Evolutionary conservation across 2,888 invertebrate genomes (phyloP), one percentile per base, ranked within the genome.

Genomic region (Leucophenga montana): DNA sequence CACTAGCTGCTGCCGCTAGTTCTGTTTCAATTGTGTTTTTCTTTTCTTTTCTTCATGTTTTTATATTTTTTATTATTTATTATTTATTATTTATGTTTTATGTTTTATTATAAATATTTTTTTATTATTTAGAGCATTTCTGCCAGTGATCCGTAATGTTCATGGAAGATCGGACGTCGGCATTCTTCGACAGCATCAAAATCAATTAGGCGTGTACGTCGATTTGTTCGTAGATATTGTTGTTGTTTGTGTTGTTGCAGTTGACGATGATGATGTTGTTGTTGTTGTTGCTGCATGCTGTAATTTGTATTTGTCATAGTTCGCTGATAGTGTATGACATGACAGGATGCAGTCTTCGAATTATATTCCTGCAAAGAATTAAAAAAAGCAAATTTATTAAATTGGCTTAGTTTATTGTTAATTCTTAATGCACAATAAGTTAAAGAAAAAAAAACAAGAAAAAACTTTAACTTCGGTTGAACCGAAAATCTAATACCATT

Each of bases 261-360:
- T 8, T 72, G 56, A 1, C 70, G 74, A 67, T 67, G 69, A 33
- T 68, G 54, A 44, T 74, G 59, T 11, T 56, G 56, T 48, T 75
- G 75, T 70, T 69, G 50, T 70, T 64, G 69, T 20, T 78, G 71
- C 54, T 74, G 59, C 18, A 67, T 39, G 39, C 39, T 78, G 77
- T 66, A 75, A 76, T 71, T 75, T 72, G 66, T 79, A 78, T 64
- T 79, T 79, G 46, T 77, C 77, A 72, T 71, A 77, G 57, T 11
- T 39, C 39, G 83, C 69, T 86, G 85, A 78, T 88, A 88, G 75
- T 88, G 88, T 78, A 85, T 88, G 78, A 88, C 85, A 78, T 87
- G 88, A 83, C 89, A 88, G 85, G 88, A 86, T 81, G 89, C 88
- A 87, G 88, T 88, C 86, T 87, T 88, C 79, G 88, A 79, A 85